phyloP scores from a whole-genome alignment of 2,797 vertebrate genomes.

The Acipenser ruthenus region DNA sequence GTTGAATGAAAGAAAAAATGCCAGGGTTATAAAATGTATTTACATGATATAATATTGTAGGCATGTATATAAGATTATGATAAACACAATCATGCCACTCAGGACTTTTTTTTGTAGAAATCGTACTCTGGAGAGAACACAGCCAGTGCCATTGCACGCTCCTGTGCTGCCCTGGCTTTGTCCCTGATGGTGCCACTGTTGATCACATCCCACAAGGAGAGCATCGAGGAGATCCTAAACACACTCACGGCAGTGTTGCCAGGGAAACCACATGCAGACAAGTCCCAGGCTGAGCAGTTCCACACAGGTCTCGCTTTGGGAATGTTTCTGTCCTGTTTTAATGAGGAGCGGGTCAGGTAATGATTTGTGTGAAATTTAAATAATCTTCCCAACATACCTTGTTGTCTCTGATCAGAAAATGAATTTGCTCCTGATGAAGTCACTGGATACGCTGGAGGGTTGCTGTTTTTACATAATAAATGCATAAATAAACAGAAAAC shows the following conservation, averaged over 20 bases:
- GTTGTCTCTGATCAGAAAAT: slow-evolving; percentile 60
- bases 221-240: slow-evolving; percentile 60
- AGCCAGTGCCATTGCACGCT: slow-evolving; percentile 82
- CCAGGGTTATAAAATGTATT: no score
- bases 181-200: slow-evolving; percentile 80
- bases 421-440: slow-evolving; percentile 62
- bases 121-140: slow-evolving; percentile 93
- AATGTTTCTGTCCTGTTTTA: slow-evolving; percentile 79
- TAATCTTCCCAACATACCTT: no score
- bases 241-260: slow-evolving; percentile 72
- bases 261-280: slow-evolving; percentile 67
- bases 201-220: slow-evolving; percentile 72
- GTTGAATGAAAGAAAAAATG: no score
- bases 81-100: no score
- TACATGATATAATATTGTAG: no score
- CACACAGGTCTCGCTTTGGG: slow-evolving; percentile 84
- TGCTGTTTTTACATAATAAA: slow-evolving; percentile 81
- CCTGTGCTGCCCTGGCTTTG: slow-evolving; percentile 76
- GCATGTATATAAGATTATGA: no score
- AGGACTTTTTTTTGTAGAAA: slow-evolving; percentile 53
- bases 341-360: slow-evolving; percentile 81
- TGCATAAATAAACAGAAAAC: no score
- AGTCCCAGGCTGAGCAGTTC: slow-evolving; percentile 84
- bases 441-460: slow-evolving; percentile 67
- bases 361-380: no score